Evolutionary conservation across 2,888 invertebrate genomes (phyloP).

Genomic region (Criorhina ranunculi): DNA sequence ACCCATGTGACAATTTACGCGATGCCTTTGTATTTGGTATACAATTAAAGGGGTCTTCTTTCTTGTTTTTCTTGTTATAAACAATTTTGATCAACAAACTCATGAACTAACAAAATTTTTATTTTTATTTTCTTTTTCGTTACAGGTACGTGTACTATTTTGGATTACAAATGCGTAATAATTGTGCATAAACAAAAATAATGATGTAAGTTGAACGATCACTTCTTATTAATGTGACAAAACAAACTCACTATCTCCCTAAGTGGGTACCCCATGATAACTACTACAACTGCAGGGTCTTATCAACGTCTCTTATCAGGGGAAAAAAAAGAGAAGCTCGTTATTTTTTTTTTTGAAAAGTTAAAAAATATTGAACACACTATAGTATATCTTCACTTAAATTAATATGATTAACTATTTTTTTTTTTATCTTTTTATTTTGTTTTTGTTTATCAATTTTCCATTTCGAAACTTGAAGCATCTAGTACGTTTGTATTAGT

Average conservation of each 20-base stretch:
- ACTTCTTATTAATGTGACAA: constrained; percentile 44
- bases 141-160: constrained; percentile 74
- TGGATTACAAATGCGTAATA: constrained; percentile 75
- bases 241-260: constrained; percentile 30
- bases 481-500: too few species aligned
- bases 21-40: too few species aligned
- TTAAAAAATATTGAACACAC: constrained; percentile 32
- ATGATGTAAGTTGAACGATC: constrained; percentile 72
- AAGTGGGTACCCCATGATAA: constrained; percentile 32
- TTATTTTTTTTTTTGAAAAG: constrained; percentile 21
- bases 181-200: constrained; percentile 72
- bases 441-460: constrained; percentile 35
- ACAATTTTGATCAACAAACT: neutral
- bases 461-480: neutral
- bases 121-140: constrained; percentile 27
- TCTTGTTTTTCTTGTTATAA: too few species aligned
- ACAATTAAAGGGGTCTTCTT: too few species aligned
- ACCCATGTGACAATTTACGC: too few species aligned
- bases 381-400: constrained; percentile 20
- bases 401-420: constrained; percentile 8
- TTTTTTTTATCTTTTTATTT: constrained; percentile 32
- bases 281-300: constrained; percentile 34
- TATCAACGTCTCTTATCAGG: constrained; percentile 46
- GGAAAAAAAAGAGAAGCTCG: constrained; percentile 27
- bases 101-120: neutral